Evolutionary conservation across 2,888 invertebrate species (phyloP), one percentile per base, ranked within the genome.

Genomic region (Lathronympha strigana): DNA sequence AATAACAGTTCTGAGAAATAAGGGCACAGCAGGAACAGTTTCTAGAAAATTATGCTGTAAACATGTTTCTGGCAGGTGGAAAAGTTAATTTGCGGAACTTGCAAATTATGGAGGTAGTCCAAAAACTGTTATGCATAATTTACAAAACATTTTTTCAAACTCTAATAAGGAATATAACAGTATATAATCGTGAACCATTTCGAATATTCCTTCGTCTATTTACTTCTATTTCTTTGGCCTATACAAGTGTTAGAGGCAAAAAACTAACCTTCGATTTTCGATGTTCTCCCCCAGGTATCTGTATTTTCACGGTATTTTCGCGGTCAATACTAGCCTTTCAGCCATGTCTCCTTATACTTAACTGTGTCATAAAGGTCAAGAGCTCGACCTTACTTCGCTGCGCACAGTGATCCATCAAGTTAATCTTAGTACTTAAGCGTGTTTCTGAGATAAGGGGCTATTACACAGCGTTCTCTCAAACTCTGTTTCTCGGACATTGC

Each of bases 331-430:
- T 4, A 21, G 47, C 47, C 23, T 47, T 33, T 51, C 21, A 33
- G 51, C 4, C 15, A 28, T 13, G 13, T 51, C 51, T 33, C 25
- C 25, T 25, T 47, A 25, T 47, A 31, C 11, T 23, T 47, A 47
- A 23, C 25, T 40, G 40, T 55, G 54, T 40, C 54, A 54, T 23
- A 31, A 57, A 57, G 43, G 31, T 57, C 43, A 57, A 45, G 57
- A 57, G n/a, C 28, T 31, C n/a, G 57, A 45, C 43, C 45, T 43
- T 43, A 57, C 43, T 28, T 28, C 25, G 25, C 57, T 6, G 43
- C 38, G 38, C 11, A 15, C 40, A 31, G n/a, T n/a, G 33, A 58
- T 31, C 31, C 45, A 58, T 47, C 47, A 33, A 47, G 31, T 47
- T 53, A 23, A 33, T 38, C 17, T 43, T 19, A 43, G 53, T 40